Evolutionary conservation across 1,140 invertebrate species (phyloP).

Genomic region (Sminthurides bifidus): DNA sequence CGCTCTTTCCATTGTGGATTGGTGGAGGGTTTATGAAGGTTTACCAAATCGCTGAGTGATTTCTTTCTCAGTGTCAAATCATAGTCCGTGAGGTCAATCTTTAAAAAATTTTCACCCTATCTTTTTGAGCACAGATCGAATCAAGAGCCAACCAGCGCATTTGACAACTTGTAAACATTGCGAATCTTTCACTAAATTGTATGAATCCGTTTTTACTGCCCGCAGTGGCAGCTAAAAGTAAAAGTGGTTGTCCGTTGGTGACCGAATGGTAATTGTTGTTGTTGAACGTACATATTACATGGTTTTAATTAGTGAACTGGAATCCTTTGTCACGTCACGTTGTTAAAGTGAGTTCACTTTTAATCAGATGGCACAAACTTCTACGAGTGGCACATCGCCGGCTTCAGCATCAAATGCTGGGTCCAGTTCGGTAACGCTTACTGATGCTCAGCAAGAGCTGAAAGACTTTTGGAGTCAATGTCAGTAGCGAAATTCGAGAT

Average conservation of each 20-base stretch:
- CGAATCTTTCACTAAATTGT: too few relatives aligned
- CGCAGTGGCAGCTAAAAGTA: too few relatives aligned
- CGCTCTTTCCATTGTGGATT: constrained; percentile 20
- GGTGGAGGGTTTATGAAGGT: constrained; percentile 6
- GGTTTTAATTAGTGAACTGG: too few relatives aligned
- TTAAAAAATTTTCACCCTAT: constrained; percentile 9
- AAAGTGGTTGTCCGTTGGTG: too few relatives aligned
- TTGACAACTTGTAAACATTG: constrained; percentile 5
- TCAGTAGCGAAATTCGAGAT: constrained; percentile 61
- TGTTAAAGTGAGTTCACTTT: background rate
- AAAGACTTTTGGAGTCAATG: constrained; percentile 61
- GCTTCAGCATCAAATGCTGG: background rate
- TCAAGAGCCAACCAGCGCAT: constrained; percentile 7
- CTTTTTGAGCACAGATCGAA: constrained; percentile 10
- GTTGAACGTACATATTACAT: too few relatives aligned
- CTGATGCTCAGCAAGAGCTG: constrained; percentile 27
- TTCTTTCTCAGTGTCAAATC: constrained; percentile 18
- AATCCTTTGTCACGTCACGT: constrained; percentile 1
- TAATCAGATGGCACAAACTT: constrained; percentile 1
- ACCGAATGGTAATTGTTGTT: too few relatives aligned
- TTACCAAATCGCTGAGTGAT: constrained; percentile 8
- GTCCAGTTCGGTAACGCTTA: background rate
- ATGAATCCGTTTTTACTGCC: too few relatives aligned
- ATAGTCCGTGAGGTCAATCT: constrained; percentile 19
- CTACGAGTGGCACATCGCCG: background rate